Percentiles rank a stretch among this genome's conserved stretches.
phyloP scores from a whole-genome alignment of 2,113 vertebrate species.

The Embiotoca jacksoni region DNA sequence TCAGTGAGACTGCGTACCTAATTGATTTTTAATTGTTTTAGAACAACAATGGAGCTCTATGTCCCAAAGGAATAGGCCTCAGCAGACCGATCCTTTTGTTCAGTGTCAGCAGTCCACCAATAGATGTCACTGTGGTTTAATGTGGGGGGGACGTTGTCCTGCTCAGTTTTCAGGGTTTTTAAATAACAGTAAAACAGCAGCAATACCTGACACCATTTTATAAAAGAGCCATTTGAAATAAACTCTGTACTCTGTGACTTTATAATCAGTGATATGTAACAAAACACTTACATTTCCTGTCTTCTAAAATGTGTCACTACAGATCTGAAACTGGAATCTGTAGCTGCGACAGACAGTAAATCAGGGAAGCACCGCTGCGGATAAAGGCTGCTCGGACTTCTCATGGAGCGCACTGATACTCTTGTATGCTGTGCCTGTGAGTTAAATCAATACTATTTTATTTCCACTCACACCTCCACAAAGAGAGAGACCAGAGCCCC shows the following conservation, averaged over 20 bases:
- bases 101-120: constrained; percentile 40
- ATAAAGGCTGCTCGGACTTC: constrained; percentile 14
- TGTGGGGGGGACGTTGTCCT: neutral
- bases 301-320: neutral
- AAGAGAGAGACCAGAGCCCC: neutral
- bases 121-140: constrained; percentile 72
- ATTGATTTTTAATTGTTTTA: constrained; percentile 11
- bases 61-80: neutral
- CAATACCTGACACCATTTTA: neutral
- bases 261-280: neutral
- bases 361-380: constrained; percentile 6
- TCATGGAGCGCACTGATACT: neutral
- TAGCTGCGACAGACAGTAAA: constrained; percentile 1
- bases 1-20: neutral
- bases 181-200: neutral
- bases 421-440: constrained; percentile 15
- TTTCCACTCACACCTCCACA: constrained; percentile 21
- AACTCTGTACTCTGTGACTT: neutral
- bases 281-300: neutral
- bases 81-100: neutral
- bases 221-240: neutral
- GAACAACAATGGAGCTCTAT: neutral
- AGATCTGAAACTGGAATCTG: neutral
- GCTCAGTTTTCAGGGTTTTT: neutral
- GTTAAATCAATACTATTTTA: constrained; percentile 53